phyloP scores from a whole-genome alignment of 23 tunicate species.

The Halocynthia aurantium region DNA sequence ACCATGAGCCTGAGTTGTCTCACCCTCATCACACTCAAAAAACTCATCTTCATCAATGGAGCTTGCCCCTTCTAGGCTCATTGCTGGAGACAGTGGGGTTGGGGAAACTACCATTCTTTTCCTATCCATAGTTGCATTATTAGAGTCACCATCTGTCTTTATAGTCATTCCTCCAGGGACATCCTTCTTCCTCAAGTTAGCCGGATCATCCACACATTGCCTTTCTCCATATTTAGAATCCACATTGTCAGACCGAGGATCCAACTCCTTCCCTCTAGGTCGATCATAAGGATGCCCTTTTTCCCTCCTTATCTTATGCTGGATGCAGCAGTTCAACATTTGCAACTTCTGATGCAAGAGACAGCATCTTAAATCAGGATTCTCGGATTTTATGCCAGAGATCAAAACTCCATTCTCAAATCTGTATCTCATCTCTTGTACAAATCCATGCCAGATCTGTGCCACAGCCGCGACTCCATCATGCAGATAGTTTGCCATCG shows the following conservation, averaged over 20 bases:
- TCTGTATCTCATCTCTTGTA: constrained; percentile 54
- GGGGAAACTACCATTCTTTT: not conserved
- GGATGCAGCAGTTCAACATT: constrained; percentile 83
- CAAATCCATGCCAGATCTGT: constrained; percentile 81
- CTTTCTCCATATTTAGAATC: not conserved
- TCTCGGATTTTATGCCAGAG: constrained; percentile 26
- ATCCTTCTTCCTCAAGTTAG: not conserved
- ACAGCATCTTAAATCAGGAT: constrained; percentile 62
- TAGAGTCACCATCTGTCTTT: not conserved
- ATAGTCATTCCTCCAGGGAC: not conserved
- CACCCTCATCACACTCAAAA: constrained; percentile 41
- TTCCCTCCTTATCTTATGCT: constrained; percentile 35
- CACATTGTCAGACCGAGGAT: not conserved
- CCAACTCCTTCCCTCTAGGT: not conserved
- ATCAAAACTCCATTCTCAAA: constrained; percentile 39
- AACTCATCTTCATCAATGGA: constrained; percentile 32
- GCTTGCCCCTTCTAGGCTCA: constrained; percentile 14
- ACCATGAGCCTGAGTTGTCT: not conserved
- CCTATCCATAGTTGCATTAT: not conserved
- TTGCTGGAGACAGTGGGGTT: not conserved
- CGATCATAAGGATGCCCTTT: too few relatives aligned
- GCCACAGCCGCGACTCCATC: constrained; percentile 80
- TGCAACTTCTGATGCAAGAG: constrained; percentile 84
- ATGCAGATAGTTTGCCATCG: constrained; percentile 72
- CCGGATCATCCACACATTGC: not conserved